These are phyloP conservation scores for Forbesichthys papilliferus DNA, from an alignment of 2,113 vertebrate species.

Conservation along the genomic window DNA sequence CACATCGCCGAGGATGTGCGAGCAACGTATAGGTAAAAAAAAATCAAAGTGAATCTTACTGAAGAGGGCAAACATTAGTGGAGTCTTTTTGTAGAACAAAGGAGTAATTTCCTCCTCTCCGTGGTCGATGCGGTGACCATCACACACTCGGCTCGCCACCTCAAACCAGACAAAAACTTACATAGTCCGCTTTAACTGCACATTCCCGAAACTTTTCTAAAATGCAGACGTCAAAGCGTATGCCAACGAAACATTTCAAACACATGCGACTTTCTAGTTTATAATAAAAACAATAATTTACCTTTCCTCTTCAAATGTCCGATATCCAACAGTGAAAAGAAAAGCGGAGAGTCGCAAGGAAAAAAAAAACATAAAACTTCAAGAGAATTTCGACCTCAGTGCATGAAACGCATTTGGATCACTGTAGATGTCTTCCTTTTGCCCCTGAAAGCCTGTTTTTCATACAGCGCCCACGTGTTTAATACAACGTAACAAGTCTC, in stretches of 20 bases:
- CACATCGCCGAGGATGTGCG: slow-evolving; percentile 3
- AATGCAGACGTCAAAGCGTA: slow-evolving; percentile 66
- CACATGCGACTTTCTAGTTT: slow-evolving; percentile 50
- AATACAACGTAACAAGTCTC: slow-evolving; percentile 68
- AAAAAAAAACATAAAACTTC: slow-evolving; percentile 81
- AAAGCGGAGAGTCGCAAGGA: slow-evolving; percentile 68
- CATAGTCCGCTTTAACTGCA: slow-evolving; percentile 68
- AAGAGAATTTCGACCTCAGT: slow-evolving; percentile 79
- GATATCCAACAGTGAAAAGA: slow-evolving; percentile 80
- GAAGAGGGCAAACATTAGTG: slow-evolving; percentile 35
- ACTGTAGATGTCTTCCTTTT: slow-evolving; percentile 72
- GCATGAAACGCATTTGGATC: slow-evolving; percentile 76
- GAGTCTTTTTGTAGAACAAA: slow-evolving; percentile 70
- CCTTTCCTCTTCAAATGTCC: slow-evolving; percentile 75
- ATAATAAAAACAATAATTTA: slow-evolving; percentile 60
- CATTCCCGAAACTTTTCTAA: slow-evolving; percentile 74
- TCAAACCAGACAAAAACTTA: slow-evolving; percentile 74
- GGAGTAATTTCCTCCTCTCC: slow-evolving; percentile 70
- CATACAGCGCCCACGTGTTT: slow-evolving; percentile 69
- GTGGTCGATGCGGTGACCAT: slow-evolving; percentile 68
- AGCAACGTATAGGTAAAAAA: slow-evolving; percentile 32
- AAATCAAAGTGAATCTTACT: slow-evolving; percentile 47
- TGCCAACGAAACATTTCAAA: slow-evolving; percentile 57
- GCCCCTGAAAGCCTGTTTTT: slow-evolving; percentile 66
- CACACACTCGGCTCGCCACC: slow-evolving; percentile 70